Evolutionary conservation across 64 coral and sea anemone species (phyloP), one percentile per base, ranked within the genome.

Genomic region (Dendronephthya gigantea): DNA sequence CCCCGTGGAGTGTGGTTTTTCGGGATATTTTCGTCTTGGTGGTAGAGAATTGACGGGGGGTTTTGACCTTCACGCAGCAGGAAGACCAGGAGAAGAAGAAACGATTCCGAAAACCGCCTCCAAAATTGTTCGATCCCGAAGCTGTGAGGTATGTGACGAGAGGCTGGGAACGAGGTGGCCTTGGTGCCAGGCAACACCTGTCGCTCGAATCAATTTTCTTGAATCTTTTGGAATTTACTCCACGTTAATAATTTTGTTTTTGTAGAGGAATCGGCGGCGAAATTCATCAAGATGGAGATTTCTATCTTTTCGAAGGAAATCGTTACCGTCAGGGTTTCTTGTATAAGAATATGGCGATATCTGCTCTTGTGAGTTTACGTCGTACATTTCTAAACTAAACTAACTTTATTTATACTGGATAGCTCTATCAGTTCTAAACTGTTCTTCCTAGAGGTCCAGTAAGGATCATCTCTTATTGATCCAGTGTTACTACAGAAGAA

Each of bases 311-410:
- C 92, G 94, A 97, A 93, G 86, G 91, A 86, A 93, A 90, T 84
- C 91, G 94, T 9, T 97, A 97, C 59, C 91, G 94, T 68, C 91
- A 86, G 48, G 94, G 94, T 83, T 97, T 88, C 74, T 83, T 97
- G 83, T 97, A 97, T 86, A 97, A 97, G 84, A 97, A 86, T 7
- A 82, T 97, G 49, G 94, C 94, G 34, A 97, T 93, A 89, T 97
- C 94, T 51, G 94, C 94, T 59, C 87, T 97, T 62, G 94, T 96
- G 83, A 96, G 94, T 87, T 83, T 31, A 45, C 41, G 4, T 45
- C 11, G 41, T 45, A 6, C 11, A 45, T 45, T 45, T n/a, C n/a
- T n/a, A n/a, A n/a, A n/a, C n/a, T n/a, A n/a, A n/a, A n/a, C n/a
- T n/a, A n/a, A 45, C 41, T 45, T 11, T 45, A 11, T 45, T 45